A percentile compares a stretch with the other conserved stretches of the same genome.
phyloP scores from a whole-genome alignment of 1,140 invertebrate species.

The Zeugodacus cucurbitae region DNA sequence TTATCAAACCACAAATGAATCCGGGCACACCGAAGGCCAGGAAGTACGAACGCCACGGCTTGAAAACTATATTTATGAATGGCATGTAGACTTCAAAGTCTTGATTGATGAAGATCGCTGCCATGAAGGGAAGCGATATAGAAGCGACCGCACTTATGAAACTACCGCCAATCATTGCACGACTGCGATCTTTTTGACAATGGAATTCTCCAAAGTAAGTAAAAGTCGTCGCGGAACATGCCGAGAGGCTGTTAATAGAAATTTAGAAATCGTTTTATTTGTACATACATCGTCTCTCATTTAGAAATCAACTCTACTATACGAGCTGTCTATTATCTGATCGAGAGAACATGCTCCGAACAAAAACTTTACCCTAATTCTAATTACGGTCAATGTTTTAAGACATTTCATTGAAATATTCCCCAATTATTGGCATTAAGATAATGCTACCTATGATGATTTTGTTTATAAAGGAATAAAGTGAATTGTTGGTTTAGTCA shows the following conservation, averaged over 20 bases:
- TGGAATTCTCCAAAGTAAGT: conserved; percentile 60
- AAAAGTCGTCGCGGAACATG: conserved; percentile 50
- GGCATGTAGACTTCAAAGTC: conserved; percentile 65
- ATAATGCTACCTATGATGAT: no score
- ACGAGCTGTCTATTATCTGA: no score
- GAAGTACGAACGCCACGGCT: conserved; percentile 78
- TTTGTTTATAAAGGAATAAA: no score
- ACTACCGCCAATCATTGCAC: conserved; percentile 50
- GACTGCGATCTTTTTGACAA: conserved; percentile 46
- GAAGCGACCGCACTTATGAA: conserved; percentile 54
- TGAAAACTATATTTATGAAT: conserved; percentile 67
- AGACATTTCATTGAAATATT: no score
- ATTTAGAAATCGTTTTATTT: neutral
- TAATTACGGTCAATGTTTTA: no score
- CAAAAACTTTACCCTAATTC: no score
- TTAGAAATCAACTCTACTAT: no score
- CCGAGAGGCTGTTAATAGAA: conserved; percentile 49
- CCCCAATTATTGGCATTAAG: no score
- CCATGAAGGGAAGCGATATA: conserved; percentile 69
- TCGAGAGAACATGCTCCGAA: no score
- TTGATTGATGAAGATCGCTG: conserved; percentile 75
- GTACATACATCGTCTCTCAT: no score
- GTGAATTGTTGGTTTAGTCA: no score
- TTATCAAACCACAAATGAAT: conserved; percentile 69
- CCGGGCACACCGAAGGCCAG: conserved; percentile 73